Percentiles rank a stretch among this genome's conserved stretches.
phyloP scores from a whole-genome alignment of 2,113 vertebrate species.

The Cebus imitator region DNA sequence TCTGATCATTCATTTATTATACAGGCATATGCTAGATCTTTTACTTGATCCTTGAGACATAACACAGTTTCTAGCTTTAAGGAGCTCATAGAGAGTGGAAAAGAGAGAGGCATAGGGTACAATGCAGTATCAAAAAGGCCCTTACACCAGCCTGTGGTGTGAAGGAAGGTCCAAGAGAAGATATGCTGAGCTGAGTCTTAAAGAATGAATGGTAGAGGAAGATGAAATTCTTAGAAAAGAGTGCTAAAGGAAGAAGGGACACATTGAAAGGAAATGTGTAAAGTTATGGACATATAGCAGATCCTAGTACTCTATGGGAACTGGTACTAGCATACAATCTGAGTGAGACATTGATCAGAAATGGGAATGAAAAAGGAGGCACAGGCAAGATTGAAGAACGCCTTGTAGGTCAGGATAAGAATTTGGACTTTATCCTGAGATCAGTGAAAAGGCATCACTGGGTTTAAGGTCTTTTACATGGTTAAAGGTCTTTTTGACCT shows the following conservation, averaged over 20 bases:
- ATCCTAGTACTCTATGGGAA: background rate
- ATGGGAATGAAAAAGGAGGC: background rate
- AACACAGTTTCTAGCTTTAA: background rate
- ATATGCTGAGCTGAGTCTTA: background rate
- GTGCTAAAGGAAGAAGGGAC: background rate
- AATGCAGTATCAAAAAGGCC: background rate
- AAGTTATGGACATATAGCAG: background rate
- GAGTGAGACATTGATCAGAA: background rate
- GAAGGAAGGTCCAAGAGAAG: background rate
- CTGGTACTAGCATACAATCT: background rate
- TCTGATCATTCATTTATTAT: background rate
- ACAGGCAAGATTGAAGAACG: background rate
- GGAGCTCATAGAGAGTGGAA: background rate
- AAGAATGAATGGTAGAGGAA: background rate
- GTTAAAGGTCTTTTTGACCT: background rate
- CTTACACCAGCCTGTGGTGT: background rate
- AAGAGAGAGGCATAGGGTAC: background rate
- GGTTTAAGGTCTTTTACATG: background rate
- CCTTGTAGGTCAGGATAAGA: background rate
- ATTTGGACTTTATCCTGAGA: background rate
- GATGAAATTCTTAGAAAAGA: background rate
- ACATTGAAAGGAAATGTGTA: background rate
- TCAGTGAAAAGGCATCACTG: background rate
- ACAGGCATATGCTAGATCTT: background rate
- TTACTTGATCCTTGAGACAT: background rate